These are phyloP conservation scores for Chaetura pelagica DNA, from an alignment of 2,113 vertebrate species.

Conservation along the genomic window DNA sequence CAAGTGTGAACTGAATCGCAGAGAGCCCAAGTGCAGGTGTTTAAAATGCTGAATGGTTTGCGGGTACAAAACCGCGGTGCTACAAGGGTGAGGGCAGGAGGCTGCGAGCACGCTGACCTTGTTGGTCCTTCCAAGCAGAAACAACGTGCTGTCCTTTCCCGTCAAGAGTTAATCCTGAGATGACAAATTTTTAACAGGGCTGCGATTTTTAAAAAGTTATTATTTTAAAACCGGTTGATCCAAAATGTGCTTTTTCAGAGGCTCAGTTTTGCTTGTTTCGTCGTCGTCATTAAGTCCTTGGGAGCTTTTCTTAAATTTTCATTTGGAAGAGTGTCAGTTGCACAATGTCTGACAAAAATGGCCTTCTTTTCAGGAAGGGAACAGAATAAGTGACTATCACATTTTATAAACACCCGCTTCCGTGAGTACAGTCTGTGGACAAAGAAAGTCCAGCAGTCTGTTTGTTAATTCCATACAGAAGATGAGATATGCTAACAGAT, in stretches of 20 bases:
- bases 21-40: rapidly evolving
- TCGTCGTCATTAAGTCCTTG: background rate
- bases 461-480: background rate
- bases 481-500: background rate
- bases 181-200: background rate
- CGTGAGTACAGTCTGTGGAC: background rate
- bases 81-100: background rate
- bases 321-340: background rate
- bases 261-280: background rate
- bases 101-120: rapidly evolving
- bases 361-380: background rate
- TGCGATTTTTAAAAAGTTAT: background rate
- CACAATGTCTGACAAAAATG: background rate
- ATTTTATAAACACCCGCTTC: rapidly evolving
- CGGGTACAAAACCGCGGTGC: rapidly evolving
- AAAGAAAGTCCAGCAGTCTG: background rate
- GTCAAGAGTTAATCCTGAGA: background rate
- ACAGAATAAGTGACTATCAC: background rate
- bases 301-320: background rate
- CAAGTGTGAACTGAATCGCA: rapidly evolving
- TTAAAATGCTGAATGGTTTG: rapidly evolving
- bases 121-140: background rate
- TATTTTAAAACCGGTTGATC: background rate
- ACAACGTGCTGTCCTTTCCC: rapidly evolving
- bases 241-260: background rate